Evolutionary conservation across 2,113 vertebrate species (phyloP), one percentile per base, ranked within the genome.

Genomic region (Todiramphus chloris): DNA sequence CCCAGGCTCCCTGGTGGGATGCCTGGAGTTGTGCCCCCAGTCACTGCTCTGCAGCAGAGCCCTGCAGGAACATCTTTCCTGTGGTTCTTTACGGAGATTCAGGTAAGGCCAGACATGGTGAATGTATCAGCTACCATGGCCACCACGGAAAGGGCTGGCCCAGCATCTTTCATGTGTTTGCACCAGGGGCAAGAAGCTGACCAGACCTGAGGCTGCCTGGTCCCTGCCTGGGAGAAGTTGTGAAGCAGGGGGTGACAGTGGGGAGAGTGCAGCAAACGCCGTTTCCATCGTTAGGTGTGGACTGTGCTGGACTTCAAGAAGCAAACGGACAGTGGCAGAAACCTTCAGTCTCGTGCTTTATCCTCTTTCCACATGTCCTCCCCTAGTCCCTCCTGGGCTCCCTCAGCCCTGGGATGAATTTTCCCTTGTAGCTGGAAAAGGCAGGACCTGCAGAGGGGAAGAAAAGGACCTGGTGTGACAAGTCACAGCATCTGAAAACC

Each of bases 121-220:
- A 50, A 6, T 19, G 35, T 16, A 12, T 14, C 14, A 56, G 39
- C 7, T 9, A 9, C 18, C 24, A 2, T 0, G 2, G 82, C 16
- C 25, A 2, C 44, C 8, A 51, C 1, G 2, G 66, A 28, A 21
- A 4, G 27, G 60, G n/a, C 39, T 43, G 19, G 13, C 16, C 5
- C 83, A 41, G 12, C 43, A 18, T 56, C 44, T n/a, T 30, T 31
- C 46, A 6, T 0, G 1, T 2, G 27, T 12, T 56, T 66, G 37
- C 48, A 8, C 18, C 0, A 2, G 41, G 23, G 37, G 59, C 44
- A 24, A 31, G 51, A 62, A 3, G 43, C 21, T 1, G 5, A 16
- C 8, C 18, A 11, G 39, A 20, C 4, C 1, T 7, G 28, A 19
- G 3, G 9, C 33, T 27, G 9, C 39, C 5, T 0, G 0, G 58